Percentiles rank a stretch among this genome's conserved stretches.
Evolutionary conservation across 2,797 vertebrate species (phyloP).

Genomic region (Agapornis canus): DNA sequence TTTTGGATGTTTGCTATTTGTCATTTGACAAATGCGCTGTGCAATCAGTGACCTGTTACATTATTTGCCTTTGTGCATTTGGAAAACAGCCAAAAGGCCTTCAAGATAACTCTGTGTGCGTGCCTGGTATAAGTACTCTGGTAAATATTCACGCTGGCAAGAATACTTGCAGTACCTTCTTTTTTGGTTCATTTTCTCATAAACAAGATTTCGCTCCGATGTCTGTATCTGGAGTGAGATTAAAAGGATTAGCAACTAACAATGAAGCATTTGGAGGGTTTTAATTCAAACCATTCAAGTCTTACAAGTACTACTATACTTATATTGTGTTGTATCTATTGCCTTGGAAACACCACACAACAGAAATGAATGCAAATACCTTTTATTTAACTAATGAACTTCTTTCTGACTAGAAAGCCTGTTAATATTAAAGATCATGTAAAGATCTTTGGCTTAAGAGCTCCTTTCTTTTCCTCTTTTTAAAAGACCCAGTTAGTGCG

Average conservation of each 20-base stretch:
- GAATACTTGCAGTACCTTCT: constrained; percentile 12
- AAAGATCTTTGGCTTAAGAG: neutral
- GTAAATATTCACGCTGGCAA: neutral
- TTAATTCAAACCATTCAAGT: neutral
- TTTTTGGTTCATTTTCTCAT: neutral
- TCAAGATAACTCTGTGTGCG: neutral
- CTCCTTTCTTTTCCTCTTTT: neutral
- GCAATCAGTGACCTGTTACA: neutral
- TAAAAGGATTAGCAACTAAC: neutral
- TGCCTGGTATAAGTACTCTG: neutral
- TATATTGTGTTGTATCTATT: neutral
- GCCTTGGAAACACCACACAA: neutral
- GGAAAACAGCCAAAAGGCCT: neutral
- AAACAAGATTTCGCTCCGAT: neutral
- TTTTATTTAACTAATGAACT: neutral
- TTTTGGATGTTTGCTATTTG: neutral
- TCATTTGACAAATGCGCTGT: neutral
- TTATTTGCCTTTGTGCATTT: neutral
- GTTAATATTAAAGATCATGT: neutral
- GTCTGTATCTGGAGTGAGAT: neutral
- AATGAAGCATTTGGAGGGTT: neutral
- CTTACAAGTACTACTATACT: neutral
- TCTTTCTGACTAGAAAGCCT: neutral
- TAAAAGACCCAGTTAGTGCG: neutral
- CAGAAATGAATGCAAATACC: neutral